These are phyloP conservation scores for Athetis lepigone DNA, from an alignment of 2,888 invertebrate genomes.

Conservation along the genomic window DNA sequence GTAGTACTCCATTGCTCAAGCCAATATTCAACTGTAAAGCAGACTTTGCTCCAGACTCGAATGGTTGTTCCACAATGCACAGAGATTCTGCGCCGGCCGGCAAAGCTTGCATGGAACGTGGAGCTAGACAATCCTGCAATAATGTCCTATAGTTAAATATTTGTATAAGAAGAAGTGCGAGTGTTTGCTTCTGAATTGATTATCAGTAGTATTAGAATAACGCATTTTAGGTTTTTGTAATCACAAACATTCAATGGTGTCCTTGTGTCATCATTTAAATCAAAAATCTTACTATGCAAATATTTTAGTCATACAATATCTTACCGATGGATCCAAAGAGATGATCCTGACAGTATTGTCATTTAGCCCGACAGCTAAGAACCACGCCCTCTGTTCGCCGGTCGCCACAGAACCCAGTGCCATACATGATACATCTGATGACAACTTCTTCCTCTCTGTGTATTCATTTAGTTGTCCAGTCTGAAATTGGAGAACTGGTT, in stretches of 20 bases:
- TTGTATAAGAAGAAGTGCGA: background rate
- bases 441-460: conserved; percentile 98
- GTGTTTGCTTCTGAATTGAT: background rate
- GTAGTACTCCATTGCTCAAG: conserved; percentile 98
- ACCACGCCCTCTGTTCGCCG: conserved; percentile 98
- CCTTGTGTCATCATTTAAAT: conserved; percentile 86
- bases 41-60: conserved; percentile 92
- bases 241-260: conserved; percentile 89
- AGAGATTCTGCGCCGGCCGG: conserved; percentile 99
- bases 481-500: conserved; percentile 88
- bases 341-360: conserved; percentile 99
- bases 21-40: conserved; percentile 98
- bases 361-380: conserved; percentile 98
- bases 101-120: conserved; percentile 98
- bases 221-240: conserved; percentile 89
- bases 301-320: conserved; percentile 55
- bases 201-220: conserved; percentile 86
- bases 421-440: conserved; percentile 99
- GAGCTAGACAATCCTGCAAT: conserved; percentile 96
- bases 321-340: conserved; percentile 97
- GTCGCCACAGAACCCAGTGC: conserved; percentile 98
- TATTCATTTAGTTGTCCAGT: conserved; percentile 99
- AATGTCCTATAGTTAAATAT: conserved; percentile 15
- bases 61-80: conserved; percentile 97
- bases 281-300: background rate